These are phyloP conservation scores for Ceuthmochares aereus DNA, from an alignment of 2,113 vertebrate species.

Conservation along the genomic window DNA sequence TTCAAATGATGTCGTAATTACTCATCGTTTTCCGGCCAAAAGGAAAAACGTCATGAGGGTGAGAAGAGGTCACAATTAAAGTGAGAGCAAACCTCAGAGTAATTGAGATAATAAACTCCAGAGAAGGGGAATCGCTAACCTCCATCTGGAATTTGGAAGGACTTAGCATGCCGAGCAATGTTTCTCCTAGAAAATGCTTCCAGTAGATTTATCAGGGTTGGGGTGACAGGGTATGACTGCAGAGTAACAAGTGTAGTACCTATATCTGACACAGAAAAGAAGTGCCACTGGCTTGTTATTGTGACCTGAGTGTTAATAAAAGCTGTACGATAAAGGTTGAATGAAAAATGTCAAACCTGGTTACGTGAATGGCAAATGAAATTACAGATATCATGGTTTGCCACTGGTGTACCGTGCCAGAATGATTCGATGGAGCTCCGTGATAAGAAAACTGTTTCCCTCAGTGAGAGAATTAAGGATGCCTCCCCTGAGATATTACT, in stretches of 20 bases:
- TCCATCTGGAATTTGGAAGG: not conserved
- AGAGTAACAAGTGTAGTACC: not conserved
- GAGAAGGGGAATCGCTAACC: not conserved
- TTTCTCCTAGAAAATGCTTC: not conserved
- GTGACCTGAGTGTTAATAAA: not conserved
- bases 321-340: not conserved
- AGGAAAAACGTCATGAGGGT: not conserved
- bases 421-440: not conserved
- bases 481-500: not conserved
- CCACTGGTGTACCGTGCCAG: not conserved
- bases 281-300: not conserved
- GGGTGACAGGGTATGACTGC: not conserved
- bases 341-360: not conserved
- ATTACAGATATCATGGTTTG: not conserved
- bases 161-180: not conserved
- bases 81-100: not conserved
- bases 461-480: not conserved
- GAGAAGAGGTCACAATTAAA: not conserved
- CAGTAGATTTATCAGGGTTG: not conserved
- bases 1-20: not conserved
- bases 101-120: not conserved
- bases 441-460: not conserved
- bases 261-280: not conserved
- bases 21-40: not conserved
- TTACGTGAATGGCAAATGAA: not conserved